Conservation (phyloP, 2,113 vertebrate genomes). For the Steatornis caripensis region DNA sequence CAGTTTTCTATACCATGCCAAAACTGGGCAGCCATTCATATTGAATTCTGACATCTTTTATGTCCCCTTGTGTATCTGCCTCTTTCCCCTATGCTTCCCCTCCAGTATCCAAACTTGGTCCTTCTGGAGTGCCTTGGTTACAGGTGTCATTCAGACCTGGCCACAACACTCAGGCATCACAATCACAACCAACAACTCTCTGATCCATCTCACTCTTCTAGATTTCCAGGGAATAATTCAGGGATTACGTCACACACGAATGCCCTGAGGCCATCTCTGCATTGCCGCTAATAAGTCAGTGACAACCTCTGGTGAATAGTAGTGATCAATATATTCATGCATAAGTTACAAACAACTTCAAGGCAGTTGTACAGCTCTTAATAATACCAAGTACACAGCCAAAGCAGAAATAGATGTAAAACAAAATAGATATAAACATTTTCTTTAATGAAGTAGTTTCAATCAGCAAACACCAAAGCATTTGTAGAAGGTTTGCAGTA, state of each 20-base stretch:
- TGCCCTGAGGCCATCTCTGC: neutral
- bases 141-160: neutral
- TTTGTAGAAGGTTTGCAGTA: neutral
- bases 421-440: accelerated
- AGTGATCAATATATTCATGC: neutral
- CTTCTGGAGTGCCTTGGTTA: neutral
- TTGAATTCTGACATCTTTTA: neutral
- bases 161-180: neutral
- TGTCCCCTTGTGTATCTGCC: neutral
- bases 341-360: neutral
- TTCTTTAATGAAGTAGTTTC: neutral
- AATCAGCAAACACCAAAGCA: neutral
- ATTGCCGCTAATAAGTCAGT: neutral
- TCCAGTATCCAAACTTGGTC: neutral
- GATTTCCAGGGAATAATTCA: neutral
- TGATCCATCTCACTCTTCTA: neutral
- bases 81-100: neutral
- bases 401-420: neutral
- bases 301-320: neutral
- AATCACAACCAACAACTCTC: neutral
- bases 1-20: neutral
- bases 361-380: neutral
- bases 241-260: no score
- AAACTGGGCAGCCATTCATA: neutral
- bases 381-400: no score